Percentiles rank a stretch among this genome's conserved stretches.
These are phyloP conservation scores for Phaenicophaeus curvirostris DNA, from an alignment of 2,797 vertebrate species.

Conservation along the genomic window DNA sequence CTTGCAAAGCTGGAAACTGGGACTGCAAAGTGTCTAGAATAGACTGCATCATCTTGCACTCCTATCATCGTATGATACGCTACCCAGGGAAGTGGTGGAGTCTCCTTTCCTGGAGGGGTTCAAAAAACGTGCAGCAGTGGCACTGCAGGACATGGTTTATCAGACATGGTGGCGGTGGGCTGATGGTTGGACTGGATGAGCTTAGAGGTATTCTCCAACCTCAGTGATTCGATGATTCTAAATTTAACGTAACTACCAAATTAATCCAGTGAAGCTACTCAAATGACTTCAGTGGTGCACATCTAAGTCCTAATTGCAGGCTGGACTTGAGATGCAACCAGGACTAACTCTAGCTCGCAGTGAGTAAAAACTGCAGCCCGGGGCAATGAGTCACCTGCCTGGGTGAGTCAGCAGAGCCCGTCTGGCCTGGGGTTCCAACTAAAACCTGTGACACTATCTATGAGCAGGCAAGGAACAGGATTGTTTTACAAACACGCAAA, in stretches of 20 bases:
- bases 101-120: too few relatives aligned
- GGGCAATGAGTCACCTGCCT: background rate
- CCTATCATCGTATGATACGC: fast-evolving
- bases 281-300: background rate
- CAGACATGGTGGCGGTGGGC: too few relatives aligned
- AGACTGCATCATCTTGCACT: background rate
- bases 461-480: background rate
- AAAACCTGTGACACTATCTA: background rate
- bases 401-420: background rate
- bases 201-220: too few relatives aligned
- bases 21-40: background rate
- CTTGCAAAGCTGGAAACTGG: background rate
- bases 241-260: background rate
- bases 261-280: background rate
- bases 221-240: background rate
- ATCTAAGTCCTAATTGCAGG: background rate
- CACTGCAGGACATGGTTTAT: too few relatives aligned
- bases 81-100: too few relatives aligned
- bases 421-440: background rate
- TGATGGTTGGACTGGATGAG: too few relatives aligned
- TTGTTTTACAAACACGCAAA: background rate
- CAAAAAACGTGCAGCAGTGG: too few relatives aligned
- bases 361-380: background rate
- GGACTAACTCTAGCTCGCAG: background rate
- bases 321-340: background rate